Conservation (phyloP, 2,797 vertebrate species). For the Scolopax rusticola region DNA sequence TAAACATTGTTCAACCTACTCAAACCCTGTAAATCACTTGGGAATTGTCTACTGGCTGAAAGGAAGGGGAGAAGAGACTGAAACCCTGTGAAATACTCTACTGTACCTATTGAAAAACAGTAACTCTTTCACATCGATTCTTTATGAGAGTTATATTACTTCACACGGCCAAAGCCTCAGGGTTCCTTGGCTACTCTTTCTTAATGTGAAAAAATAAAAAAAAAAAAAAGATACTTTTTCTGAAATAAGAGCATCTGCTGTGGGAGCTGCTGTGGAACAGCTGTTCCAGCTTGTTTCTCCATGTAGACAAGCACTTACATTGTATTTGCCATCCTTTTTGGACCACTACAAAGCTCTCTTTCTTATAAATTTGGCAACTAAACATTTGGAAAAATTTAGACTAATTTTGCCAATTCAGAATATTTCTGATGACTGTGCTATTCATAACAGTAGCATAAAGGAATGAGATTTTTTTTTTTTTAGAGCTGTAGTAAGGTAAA, state of each 20-base stretch:
- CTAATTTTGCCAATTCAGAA: neutral
- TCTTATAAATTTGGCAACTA: conserved; percentile 22
- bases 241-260: conserved; percentile 19
- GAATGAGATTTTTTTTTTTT: neutral
- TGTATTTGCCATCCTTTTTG: conserved; percentile 9
- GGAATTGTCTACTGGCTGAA: neutral
- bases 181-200: conserved; percentile 21
- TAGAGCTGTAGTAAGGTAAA: neutral
- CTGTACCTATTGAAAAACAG: neutral
- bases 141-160: neutral
- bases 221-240: neutral
- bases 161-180: neutral
- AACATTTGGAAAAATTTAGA: conserved; percentile 9
- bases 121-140: neutral
- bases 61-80: neutral
- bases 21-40: neutral
- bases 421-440: neutral
- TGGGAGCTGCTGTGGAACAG: neutral
- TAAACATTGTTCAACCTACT: neutral
- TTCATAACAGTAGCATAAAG: neutral
- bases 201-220: neutral
- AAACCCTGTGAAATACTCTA: neutral
- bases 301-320: conserved; percentile 6
- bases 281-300: neutral
- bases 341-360: neutral